Percentiles rank a stretch among this genome's conserved stretches.
These are phyloP conservation scores for Monodelphis domestica DNA, from an alignment of 2,797 vertebrate species.

Conservation along the genomic window DNA sequence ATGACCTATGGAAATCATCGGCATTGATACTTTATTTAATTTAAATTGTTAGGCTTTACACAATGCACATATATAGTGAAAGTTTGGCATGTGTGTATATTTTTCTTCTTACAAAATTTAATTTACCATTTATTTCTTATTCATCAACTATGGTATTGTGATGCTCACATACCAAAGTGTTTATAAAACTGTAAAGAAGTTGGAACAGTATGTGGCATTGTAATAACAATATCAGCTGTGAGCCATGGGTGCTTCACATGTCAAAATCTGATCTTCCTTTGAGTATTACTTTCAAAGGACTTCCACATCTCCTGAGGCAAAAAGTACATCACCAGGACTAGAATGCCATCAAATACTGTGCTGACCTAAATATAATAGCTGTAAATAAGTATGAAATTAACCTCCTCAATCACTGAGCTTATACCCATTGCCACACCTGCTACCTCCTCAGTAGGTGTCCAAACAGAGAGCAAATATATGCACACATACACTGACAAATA, in stretches of 20 bases:
- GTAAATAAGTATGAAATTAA: background rate
- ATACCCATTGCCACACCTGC: background rate
- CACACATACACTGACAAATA: constrained; percentile 26
- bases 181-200: background rate
- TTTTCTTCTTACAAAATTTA: background rate
- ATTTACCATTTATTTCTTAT: background rate
- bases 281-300: background rate
- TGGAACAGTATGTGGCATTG: background rate
- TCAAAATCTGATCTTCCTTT: background rate
- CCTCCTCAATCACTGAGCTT: background rate
- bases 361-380: background rate
- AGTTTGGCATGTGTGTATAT: background rate
- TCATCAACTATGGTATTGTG: background rate
- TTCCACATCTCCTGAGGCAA: background rate
- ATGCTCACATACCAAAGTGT: background rate
- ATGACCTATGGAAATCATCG: background rate
- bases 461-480: constrained; percentile 18
- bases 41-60: background rate
- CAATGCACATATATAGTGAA: background rate
- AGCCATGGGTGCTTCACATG: background rate
- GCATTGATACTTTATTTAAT: background rate
- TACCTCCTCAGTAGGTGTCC: background rate
- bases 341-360: background rate
- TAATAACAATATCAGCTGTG: background rate
- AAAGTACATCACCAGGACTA: background rate